Evolutionary conservation across 1,140 invertebrate species (phyloP).

Genomic region (Xylocopa sonorina): DNA sequence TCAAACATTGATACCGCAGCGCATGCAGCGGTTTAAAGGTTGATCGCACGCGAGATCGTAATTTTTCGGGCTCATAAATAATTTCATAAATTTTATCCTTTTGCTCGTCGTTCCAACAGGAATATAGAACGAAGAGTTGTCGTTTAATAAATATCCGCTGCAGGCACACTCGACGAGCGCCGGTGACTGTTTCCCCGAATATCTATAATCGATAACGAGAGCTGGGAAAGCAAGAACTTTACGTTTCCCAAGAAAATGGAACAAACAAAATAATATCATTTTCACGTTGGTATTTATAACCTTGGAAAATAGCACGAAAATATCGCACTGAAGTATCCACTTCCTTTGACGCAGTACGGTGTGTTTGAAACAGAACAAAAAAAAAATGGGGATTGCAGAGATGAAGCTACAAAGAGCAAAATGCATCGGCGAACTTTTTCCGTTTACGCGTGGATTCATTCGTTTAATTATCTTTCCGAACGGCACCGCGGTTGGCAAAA

Average conservation of each 20-base stretch:
- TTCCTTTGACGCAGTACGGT: neutral
- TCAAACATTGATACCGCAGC: neutral
- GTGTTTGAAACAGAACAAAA: neutral
- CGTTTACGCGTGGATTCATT: constrained; percentile 11
- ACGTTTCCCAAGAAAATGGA: neutral
- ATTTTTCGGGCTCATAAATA: constrained; percentile 5
- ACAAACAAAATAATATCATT: neutral
- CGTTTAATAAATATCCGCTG: neutral
- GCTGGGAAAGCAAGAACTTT: too few relatives aligned
- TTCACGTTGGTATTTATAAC: neutral
- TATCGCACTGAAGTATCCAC: neutral
- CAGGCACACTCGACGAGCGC: neutral
- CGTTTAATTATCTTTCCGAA: constrained; percentile 23
- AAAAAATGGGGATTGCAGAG: constrained; percentile 46
- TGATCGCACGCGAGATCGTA: neutral
- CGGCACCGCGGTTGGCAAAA: neutral
- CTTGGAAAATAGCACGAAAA: neutral
- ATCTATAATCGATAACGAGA: neutral
- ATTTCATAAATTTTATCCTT: constrained; percentile 5
- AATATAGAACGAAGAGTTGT: neutral
- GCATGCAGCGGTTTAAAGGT: neutral
- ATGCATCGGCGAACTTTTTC: neutral
- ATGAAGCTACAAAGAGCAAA: constrained; percentile 51
- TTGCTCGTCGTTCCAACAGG: neutral
- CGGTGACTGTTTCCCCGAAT: neutral